Evolutionary conservation across 2,888 invertebrate species (phyloP).

Genomic region (Dryomyza anilis): DNA sequence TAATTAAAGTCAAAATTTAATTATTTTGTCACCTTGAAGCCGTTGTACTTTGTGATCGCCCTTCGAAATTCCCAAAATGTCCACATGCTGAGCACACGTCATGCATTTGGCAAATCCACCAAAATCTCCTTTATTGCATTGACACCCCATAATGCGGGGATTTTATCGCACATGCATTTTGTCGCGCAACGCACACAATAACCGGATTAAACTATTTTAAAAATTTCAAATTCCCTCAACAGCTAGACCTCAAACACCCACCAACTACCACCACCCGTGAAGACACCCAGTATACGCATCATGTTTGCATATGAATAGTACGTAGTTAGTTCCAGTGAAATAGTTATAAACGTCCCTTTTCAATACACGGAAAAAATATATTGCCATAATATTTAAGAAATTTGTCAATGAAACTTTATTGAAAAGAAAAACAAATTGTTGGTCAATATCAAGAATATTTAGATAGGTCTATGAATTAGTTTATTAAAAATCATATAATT

Average conservation of each 20-base stretch:
- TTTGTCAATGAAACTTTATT: too few species aligned
- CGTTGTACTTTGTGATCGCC: too few species aligned
- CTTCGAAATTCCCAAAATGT: neutral
- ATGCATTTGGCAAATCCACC: conserved; percentile 6
- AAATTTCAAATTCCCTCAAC: conserved; percentile 34
- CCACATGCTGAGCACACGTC: conserved; percentile 5
- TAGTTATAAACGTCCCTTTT: conserved; percentile 1
- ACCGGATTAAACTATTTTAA: conserved; percentile 58
- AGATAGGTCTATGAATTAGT: too few species aligned
- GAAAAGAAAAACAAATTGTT: too few species aligned
- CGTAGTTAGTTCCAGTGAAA: too few species aligned
- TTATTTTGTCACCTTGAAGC: too few species aligned
- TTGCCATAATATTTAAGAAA: too few species aligned
- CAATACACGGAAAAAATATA: too few species aligned
- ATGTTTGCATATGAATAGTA: neutral
- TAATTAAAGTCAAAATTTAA: neutral
- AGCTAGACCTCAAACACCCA: neutral
- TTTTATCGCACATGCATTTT: conserved; percentile 40
- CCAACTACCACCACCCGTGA: neutral
- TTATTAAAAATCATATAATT: too few species aligned
- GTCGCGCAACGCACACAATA: conserved; percentile 52
- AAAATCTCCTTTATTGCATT: conserved; percentile 33
- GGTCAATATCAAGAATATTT: too few species aligned
- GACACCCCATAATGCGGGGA: conserved; percentile 42
- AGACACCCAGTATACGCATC: neutral